Percentiles rank a stretch among this genome's conserved stretches.
These are phyloP conservation scores for Parnassius smintheus DNA, from an alignment of 2,888 invertebrate genomes.

Conservation along the genomic window DNA sequence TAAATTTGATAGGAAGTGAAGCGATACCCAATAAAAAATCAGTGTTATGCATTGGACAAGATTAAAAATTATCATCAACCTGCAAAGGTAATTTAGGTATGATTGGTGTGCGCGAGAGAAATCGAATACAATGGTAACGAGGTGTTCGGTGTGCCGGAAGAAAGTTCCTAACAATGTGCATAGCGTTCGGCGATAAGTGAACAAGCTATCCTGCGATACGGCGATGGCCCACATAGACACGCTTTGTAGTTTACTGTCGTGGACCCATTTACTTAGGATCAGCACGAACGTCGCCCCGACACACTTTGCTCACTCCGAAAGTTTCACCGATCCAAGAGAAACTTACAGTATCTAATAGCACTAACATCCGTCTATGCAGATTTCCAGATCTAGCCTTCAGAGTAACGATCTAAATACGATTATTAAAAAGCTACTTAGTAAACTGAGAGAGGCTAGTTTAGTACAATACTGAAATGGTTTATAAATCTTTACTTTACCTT, in stretches of 20 bases:
- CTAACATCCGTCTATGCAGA: constrained; percentile 79
- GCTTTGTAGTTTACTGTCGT: constrained; percentile 70
- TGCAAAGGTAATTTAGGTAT: constrained; percentile 23
- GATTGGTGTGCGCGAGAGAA: constrained; percentile 56
- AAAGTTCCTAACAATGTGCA: constrained; percentile 77
- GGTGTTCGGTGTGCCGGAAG: constrained; percentile 64
- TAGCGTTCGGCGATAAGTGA: constrained; percentile 49
- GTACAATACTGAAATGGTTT: not conserved
- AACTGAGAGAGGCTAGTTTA: constrained; percentile 50
- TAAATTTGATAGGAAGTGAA: too few species aligned
- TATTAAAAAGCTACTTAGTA: constrained; percentile 56
- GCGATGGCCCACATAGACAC: constrained; percentile 75
- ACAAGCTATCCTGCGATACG: constrained; percentile 49
- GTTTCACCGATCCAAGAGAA: constrained; percentile 76
- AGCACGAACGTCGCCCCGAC: constrained; percentile 66
- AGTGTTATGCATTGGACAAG: too few species aligned
- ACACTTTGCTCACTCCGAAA: constrained; percentile 73
- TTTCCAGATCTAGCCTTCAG: constrained; percentile 75
- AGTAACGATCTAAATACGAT: constrained; percentile 69
- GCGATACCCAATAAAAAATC: too few species aligned
- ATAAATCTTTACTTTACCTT: not conserved
- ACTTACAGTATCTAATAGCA: constrained; percentile 75
- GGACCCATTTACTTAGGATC: constrained; percentile 75
- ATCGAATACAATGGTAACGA: constrained; percentile 66
- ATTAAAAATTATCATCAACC: too few species aligned